Conservation (phyloP, 2,888 invertebrate genomes). For the Bruchidius siliquastri region DNA sequence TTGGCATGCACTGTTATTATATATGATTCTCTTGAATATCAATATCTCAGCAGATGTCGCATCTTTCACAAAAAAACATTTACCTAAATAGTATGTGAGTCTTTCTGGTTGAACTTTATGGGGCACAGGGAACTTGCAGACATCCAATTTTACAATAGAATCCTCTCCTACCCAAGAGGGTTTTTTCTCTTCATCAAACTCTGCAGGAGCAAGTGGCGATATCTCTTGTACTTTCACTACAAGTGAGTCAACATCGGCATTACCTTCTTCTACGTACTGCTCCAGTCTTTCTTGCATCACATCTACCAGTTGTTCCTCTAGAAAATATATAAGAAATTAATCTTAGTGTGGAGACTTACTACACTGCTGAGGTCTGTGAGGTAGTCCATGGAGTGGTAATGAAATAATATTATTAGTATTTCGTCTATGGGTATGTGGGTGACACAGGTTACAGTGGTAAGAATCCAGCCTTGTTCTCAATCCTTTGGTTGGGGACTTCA, state of each 20-base stretch:
- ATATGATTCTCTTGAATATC: too few relatives aligned
- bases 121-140: conserved; percentile 23
- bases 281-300: conserved; percentile 15
- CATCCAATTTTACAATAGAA: conserved; percentile 19
- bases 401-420: too few relatives aligned
- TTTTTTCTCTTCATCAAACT: conserved; percentile 13
- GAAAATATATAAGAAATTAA: conserved; percentile 1
- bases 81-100: conserved; percentile 26
- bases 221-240: conserved; percentile 22
- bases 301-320: conserved; percentile 20
- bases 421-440: too few relatives aligned
- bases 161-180: conserved; percentile 24
- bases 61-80: neutral
- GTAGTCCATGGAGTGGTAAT: too few relatives aligned
- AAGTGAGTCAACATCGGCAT: conserved; percentile 14
- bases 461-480: too few relatives aligned
- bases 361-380: too few relatives aligned
- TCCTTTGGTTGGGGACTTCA: too few relatives aligned
- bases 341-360: too few relatives aligned
- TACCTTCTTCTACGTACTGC: conserved; percentile 17
- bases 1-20: too few relatives aligned
- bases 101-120: conserved; percentile 14
- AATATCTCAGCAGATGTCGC: too few relatives aligned
- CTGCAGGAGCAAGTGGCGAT: conserved; percentile 20
- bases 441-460: too few relatives aligned